phyloP scores from a whole-genome alignment of 2,888 invertebrate genomes.

The Rhogogaster chlorosoma region DNA sequence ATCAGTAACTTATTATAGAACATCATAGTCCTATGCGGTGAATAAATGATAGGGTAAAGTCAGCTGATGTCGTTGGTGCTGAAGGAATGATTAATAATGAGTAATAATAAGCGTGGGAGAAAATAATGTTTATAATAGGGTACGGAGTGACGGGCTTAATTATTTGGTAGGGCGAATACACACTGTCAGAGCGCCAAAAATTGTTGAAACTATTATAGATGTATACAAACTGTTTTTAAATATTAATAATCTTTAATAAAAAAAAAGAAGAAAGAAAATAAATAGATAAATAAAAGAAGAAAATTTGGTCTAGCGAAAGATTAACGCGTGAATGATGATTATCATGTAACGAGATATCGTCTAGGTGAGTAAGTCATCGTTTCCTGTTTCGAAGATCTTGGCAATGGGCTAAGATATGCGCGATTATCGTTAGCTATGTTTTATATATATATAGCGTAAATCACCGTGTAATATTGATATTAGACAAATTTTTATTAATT shows the following conservation, averaged over 20 bases:
- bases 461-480: slow-evolving; percentile 27
- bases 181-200: slow-evolving; percentile 45
- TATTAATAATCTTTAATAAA: slow-evolving; percentile 60
- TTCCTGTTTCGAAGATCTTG: slow-evolving; percentile 44
- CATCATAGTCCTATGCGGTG: not conserved
- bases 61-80: slow-evolving; percentile 40
- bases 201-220: slow-evolving; percentile 72
- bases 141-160: slow-evolving; percentile 45
- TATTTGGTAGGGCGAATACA: slow-evolving; percentile 23
- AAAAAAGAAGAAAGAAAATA: slow-evolving; percentile 52
- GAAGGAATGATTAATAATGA: slow-evolving; percentile 13
- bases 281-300: slow-evolving; percentile 49
- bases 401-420: slow-evolving; percentile 7
- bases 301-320: slow-evolving; percentile 55
- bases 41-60: not conserved
- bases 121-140: slow-evolving; percentile 55
- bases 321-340: slow-evolving; percentile 58
- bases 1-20: slow-evolving; percentile 16
- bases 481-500: slow-evolving; percentile 35
- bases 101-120: slow-evolving; percentile 29
- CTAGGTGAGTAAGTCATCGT: slow-evolving; percentile 39
- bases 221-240: slow-evolving; percentile 69
- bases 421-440: slow-evolving; percentile 44
- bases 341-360: slow-evolving; percentile 61
- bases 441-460: slow-evolving; percentile 39